A percentile compares a stretch with the other conserved stretches of the same genome.
Evolutionary conservation across 2,797 vertebrate genomes (phyloP).

Genomic region (Tachyglossus aculeatus): DNA sequence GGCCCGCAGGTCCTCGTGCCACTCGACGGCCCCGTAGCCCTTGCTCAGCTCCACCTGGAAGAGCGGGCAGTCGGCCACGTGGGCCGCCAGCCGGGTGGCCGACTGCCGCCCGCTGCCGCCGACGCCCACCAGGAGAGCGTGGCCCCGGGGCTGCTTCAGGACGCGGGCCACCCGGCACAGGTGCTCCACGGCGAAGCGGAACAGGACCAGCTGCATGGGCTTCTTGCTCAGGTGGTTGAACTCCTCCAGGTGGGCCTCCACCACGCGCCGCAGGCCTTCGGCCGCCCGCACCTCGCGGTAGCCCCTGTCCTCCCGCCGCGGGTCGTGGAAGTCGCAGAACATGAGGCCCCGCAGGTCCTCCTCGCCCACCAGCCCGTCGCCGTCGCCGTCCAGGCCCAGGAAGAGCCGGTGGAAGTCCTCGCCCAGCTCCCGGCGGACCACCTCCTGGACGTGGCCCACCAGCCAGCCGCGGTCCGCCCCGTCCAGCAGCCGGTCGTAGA

Average conservation of each 20-base stretch:
- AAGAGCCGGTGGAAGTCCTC: conserved; percentile 84
- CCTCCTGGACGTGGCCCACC: conserved; percentile 76
- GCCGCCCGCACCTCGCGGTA: conserved; percentile 83
- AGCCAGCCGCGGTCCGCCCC: conserved; percentile 84
- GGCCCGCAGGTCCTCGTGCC: conserved; percentile 87
- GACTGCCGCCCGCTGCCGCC: conserved; percentile 91
- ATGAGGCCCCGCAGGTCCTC: conserved; percentile 90
- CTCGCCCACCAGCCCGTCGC: conserved; percentile 82
- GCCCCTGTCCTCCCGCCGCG: conserved; percentile 82
- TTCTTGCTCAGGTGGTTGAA: conserved; percentile 89
- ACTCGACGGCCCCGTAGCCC: conserved; percentile 82
- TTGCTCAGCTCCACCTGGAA: conserved; percentile 91
- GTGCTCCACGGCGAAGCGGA: conserved; percentile 92
- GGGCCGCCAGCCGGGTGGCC: conserved; percentile 85
- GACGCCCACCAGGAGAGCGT: conserved; percentile 88
- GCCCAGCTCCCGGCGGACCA: conserved; percentile 74
- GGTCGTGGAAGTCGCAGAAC: conserved; percentile 93
- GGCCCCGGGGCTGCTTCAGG: conserved; percentile 88
- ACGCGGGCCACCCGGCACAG: conserved; percentile 89
- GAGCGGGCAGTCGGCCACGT: conserved; percentile 87
- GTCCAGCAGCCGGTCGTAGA: conserved; percentile 90
- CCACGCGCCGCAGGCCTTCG: conserved; percentile 78
- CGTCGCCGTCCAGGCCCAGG: conserved; percentile 77
- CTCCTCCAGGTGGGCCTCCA: conserved; percentile 86
- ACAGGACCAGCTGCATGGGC: conserved; percentile 89